Evolutionary conservation across 2,113 vertebrate species (phyloP).

Genomic region (Ascaphus truei): DNA sequence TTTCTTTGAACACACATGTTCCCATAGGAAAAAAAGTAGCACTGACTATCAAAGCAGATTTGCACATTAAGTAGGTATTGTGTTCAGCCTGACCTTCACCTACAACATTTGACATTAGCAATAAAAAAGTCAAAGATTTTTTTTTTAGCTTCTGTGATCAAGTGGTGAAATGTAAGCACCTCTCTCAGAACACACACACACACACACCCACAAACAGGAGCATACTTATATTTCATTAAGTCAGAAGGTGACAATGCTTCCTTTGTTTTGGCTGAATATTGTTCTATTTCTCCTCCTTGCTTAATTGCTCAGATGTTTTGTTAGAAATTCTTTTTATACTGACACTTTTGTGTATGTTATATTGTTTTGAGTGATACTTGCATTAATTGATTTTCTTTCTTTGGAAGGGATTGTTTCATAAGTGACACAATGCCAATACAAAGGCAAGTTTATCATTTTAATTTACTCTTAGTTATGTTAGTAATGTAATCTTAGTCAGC

Average conservation of each 20-base stretch:
- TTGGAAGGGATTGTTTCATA: conserved; percentile 46
- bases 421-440: conserved; percentile 38
- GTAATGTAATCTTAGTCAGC: too few species aligned
- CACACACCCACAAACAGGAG: conserved; percentile 27
- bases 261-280: conserved; percentile 58
- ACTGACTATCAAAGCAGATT: conserved; percentile 39
- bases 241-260: conserved; percentile 46
- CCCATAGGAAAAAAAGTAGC: background rate
- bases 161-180: conserved; percentile 23
- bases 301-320: conserved; percentile 51
- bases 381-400: conserved; percentile 49
- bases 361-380: conserved; percentile 47
- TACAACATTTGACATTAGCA: conserved; percentile 43
- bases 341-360: conserved; percentile 47
- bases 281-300: conserved; percentile 44
- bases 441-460: conserved; percentile 48
- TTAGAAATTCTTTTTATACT: conserved; percentile 54
- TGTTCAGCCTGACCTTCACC: conserved; percentile 42
- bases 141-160: conserved; percentile 15
- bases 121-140: conserved; percentile 40
- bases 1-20: conserved; percentile 30
- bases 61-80: conserved; percentile 38
- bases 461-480: background rate
- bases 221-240: conserved; percentile 40
- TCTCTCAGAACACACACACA: conserved; percentile 28